A percentile compares a stretch with the other conserved stretches of the same genome.
phyloP scores from a whole-genome alignment of 2,888 invertebrate species.

The Pyrocoelia pectoralis region DNA sequence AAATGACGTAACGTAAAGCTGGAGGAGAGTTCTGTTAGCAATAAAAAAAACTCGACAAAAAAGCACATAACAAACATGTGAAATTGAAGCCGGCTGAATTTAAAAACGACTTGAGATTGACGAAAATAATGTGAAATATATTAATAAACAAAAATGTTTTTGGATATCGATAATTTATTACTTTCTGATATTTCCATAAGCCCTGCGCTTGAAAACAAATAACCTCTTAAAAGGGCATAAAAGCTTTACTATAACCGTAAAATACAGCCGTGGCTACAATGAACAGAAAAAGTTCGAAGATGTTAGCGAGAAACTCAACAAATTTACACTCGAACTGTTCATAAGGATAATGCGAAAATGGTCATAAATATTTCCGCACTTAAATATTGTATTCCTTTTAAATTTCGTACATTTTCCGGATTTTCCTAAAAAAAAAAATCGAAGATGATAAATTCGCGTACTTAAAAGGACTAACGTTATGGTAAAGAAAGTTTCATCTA shows the following conservation, averaged over 20 bases:
- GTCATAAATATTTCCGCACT: conserved; percentile 22
- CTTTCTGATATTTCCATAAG: conserved; percentile 22
- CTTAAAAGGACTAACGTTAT: not conserved
- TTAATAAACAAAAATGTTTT: not conserved
- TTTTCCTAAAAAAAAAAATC: not conserved
- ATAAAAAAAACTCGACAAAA: not conserved
- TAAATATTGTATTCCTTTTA: conserved; percentile 20
- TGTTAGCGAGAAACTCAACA: conserved; percentile 19
- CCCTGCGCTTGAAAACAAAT: conserved; percentile 19
- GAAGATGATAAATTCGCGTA: not conserved
- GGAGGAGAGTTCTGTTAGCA: not conserved
- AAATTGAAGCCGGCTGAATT: conserved; percentile 14
- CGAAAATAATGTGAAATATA: conserved; percentile 1
- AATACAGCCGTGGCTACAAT: conserved; percentile 23
- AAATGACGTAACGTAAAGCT: conserved; percentile 8
- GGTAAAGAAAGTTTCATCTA: not conserved
- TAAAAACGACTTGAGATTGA: conserved; percentile 19
- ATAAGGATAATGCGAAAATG: conserved; percentile 23
- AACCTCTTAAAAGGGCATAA: conserved; percentile 20
- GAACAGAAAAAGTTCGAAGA: conserved; percentile 16
- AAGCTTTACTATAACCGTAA: conserved; percentile 27
- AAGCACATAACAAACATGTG: conserved; percentile 2
- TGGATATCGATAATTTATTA: conserved; percentile 14
- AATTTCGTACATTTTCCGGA: not conserved
- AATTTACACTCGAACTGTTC: conserved; percentile 20